A percentile compares a stretch with the other conserved stretches of the same genome.
phyloP scores from a whole-genome alignment of 2,113 vertebrate species.

The Chamaetylas fuelleborni region DNA sequence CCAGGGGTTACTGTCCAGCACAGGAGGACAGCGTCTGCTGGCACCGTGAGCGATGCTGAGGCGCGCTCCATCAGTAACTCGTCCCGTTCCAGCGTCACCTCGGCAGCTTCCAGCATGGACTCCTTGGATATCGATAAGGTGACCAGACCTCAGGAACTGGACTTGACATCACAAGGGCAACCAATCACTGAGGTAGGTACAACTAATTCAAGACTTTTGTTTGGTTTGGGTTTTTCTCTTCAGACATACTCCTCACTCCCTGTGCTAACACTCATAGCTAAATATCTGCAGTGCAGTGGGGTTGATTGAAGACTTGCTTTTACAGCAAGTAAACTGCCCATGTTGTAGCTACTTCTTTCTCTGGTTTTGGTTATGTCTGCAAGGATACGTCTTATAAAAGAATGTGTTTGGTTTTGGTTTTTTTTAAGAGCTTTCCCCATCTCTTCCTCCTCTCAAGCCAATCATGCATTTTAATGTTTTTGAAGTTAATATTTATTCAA shows the following conservation, averaged over 20 bases:
- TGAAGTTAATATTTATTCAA: neutral
- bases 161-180: conserved; percentile 80
- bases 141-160: conserved; percentile 79
- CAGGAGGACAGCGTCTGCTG: conserved; percentile 89
- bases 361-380: neutral
- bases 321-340: neutral
- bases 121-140: conserved; percentile 95
- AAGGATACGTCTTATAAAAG: neutral
- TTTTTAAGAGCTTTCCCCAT: neutral
- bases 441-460: neutral
- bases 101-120: conserved; percentile 95
- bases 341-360: neutral
- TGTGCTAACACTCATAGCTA: neutral
- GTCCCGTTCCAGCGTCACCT: conserved; percentile 90
- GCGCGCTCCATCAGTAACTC: conserved; percentile 86
- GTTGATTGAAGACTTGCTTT: neutral
- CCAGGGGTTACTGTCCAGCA: conserved; percentile 80
- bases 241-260: neutral
- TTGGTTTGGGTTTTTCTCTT: neutral
- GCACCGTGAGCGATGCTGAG: conserved; percentile 89
- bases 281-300: neutral
- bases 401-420: neutral
- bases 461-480: neutral
- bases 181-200: conserved; percentile 86
- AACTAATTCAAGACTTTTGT: neutral